Evolutionary conservation across 2,888 invertebrate species (phyloP).

Genomic region (Cartodere bifasciata): DNA sequence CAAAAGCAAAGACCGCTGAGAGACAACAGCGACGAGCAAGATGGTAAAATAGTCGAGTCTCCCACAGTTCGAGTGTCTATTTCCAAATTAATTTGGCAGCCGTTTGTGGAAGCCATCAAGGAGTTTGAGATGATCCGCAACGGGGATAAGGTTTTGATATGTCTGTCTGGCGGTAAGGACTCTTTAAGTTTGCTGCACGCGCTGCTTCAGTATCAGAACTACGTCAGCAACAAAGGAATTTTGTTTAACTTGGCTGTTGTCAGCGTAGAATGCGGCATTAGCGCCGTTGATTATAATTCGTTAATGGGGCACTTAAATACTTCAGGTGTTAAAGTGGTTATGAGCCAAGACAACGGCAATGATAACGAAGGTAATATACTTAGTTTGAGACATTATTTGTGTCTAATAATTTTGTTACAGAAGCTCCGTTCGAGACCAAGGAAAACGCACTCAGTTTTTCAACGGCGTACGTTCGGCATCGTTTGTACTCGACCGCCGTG

Average conservation of each 20-base stretch:
- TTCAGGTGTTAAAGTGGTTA: no score
- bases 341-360: no score
- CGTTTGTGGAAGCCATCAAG: conserved; percentile 67
- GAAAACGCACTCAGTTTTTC: conserved; percentile 51
- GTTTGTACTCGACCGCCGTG: conserved; percentile 62
- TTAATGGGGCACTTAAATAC: conserved; percentile 63
- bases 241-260: conserved; percentile 61
- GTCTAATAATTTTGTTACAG: conserved; percentile 29
- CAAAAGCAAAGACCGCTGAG: conserved; percentile 26
- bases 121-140: conserved; percentile 75
- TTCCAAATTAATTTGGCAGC: conserved; percentile 71
- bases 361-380: no score
- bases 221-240: conserved; percentile 59
- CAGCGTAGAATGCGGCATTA: conserved; percentile 58
- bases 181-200: conserved; percentile 76
- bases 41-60: conserved; percentile 13
- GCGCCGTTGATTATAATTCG: conserved; percentile 40
- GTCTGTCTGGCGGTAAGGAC: conserved; percentile 73
- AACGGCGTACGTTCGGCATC: conserved; percentile 55
- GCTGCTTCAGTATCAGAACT: conserved; percentile 72
- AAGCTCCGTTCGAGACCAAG: conserved; percentile 38
- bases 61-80: conserved; percentile 3
- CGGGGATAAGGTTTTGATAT: conserved; percentile 72
- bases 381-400: no score
- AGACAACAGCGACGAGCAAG: conserved; percentile 23